A percentile compares a stretch with the other conserved stretches of the same genome.
phyloP scores from a whole-genome alignment of 2,888 invertebrate species.

The Drosophila tanythrix region DNA sequence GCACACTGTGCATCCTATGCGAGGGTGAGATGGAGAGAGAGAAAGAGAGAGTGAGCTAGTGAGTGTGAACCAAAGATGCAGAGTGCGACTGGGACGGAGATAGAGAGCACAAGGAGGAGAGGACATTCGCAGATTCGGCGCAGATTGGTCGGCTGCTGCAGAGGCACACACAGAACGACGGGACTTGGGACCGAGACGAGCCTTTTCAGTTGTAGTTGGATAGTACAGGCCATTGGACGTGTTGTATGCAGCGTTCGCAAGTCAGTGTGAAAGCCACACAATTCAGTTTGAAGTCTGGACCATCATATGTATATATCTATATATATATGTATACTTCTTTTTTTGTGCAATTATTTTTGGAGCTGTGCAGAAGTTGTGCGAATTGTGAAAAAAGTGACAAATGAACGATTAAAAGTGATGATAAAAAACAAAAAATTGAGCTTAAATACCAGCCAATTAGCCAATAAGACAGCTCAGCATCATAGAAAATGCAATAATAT shows the following conservation, averaged over 20 bases:
- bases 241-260: slow-evolving; percentile 70
- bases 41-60: slow-evolving; percentile 1
- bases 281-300: slow-evolving; percentile 22
- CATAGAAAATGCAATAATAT: not conserved
- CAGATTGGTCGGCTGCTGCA: slow-evolving; percentile 64
- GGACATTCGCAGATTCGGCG: slow-evolving; percentile 50
- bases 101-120: slow-evolving; percentile 11
- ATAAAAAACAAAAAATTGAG: not conserved
- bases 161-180: slow-evolving; percentile 25
- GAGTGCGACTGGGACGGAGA: slow-evolving; percentile 19
- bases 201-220: slow-evolving; percentile 85
- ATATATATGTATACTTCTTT: slow-evolving; percentile 2
- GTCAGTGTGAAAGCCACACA: slow-evolving; percentile 39
- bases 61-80: slow-evolving; percentile 2
- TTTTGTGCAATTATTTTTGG: slow-evolving; percentile 26
- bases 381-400: slow-evolving; percentile 18
- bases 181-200: slow-evolving; percentile 50
- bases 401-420: slow-evolving; percentile 14
- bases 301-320: slow-evolving; percentile 8
- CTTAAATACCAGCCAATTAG: not conserved
- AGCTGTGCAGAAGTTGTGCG: slow-evolving; percentile 11
- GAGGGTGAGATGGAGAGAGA: slow-evolving; percentile 8
- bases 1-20: slow-evolving; percentile 9
- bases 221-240: slow-evolving; percentile 84
- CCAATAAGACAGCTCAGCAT: not conserved